Percentiles rank a stretch among this genome's conserved stretches.
phyloP scores from a whole-genome alignment of 2,113 vertebrate genomes.

The Clupea harengus region DNA sequence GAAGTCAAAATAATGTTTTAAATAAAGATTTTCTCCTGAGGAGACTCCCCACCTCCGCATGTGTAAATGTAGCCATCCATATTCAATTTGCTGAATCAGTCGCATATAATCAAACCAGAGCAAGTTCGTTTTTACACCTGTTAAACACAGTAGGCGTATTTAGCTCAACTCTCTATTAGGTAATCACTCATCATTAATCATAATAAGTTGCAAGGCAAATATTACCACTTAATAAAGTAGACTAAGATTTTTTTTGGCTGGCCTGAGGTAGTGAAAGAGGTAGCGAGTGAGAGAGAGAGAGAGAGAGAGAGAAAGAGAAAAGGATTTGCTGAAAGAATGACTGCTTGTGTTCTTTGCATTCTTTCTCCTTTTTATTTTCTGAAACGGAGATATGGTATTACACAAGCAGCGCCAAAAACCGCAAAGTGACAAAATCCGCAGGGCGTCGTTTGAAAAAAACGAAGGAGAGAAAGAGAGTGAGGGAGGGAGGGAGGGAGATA shows the following conservation, averaged over 20 bases:
- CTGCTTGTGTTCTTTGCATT: constrained; percentile 54
- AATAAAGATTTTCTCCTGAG: neutral
- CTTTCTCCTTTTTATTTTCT: constrained; percentile 68
- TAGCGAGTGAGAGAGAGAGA: constrained; percentile 25
- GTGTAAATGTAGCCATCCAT: neutral
- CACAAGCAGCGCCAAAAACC: constrained; percentile 82
- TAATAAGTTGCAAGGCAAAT: neutral
- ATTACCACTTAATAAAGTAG: neutral
- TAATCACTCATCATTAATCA: neutral
- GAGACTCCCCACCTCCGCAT: neutral
- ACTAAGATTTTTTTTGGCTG: constrained; percentile 15
- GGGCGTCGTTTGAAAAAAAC: constrained; percentile 78
- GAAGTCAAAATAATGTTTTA: neutral
- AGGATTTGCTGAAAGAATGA: constrained; percentile 34
- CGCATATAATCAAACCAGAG: neutral
- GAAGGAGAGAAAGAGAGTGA: constrained; percentile 54
- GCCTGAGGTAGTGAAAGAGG: constrained; percentile 20
- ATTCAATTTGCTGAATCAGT: neutral
- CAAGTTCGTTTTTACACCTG: neutral
- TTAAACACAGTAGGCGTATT: neutral
- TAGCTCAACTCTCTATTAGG: neutral
- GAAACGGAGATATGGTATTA: constrained; percentile 83
- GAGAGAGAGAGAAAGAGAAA: constrained; percentile 18
- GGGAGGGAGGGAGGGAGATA: constrained; percentile 53
- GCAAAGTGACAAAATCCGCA: constrained; percentile 91